These are phyloP conservation scores for Pogona vitticeps DNA, from an alignment of 2,113 vertebrate species.

Conservation along the genomic window DNA sequence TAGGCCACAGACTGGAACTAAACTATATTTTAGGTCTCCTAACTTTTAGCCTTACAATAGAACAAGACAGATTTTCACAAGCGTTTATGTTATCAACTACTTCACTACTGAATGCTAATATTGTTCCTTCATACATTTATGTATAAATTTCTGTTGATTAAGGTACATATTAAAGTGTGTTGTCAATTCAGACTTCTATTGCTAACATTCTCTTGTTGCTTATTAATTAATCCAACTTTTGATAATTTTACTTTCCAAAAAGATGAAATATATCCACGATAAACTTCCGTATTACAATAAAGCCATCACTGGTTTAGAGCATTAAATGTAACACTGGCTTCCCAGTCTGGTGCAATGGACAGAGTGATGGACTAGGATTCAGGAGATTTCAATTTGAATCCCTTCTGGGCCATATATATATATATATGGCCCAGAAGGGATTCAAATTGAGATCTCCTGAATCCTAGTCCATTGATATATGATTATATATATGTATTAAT, in stretches of 20 bases:
- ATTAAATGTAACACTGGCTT: not conserved
- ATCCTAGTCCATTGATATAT: no score
- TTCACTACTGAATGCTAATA: constrained; percentile 20
- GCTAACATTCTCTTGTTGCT: constrained; percentile 12
- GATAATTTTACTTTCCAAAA: not conserved
- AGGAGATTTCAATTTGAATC: no score
- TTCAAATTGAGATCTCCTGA: no score
- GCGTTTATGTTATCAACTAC: constrained; percentile 34
- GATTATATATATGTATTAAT: no score
- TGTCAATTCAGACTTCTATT: not conserved
- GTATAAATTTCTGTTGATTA: not conserved
- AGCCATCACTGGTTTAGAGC: not conserved
- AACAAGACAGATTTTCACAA: not conserved
- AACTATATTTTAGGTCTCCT: not conserved
- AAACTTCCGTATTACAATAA: not conserved
- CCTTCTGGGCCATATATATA: no score
- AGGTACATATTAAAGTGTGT: not conserved
- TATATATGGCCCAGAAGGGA: no score
- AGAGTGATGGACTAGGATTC: no score
- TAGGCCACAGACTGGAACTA: not conserved
- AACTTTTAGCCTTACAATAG: not conserved
- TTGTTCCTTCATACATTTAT: not conserved
- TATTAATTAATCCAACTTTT: not conserved
- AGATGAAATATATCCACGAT: not conserved
- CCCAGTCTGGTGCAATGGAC: no score